Conservation (phyloP, 2,113 vertebrate genomes). For the Neolamprologus caudopunctatus region DNA sequence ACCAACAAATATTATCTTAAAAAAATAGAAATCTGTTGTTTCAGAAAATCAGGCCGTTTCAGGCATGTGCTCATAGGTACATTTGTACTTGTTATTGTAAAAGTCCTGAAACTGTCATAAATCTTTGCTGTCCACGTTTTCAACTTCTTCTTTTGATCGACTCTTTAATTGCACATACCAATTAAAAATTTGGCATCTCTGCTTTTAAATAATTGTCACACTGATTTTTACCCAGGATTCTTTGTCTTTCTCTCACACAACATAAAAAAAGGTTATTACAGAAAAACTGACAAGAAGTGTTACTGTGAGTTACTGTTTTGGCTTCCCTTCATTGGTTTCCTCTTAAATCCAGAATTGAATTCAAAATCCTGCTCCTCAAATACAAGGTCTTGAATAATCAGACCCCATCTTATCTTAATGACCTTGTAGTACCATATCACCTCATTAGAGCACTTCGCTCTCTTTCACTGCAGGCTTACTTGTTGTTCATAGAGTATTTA, state of each 20-base stretch:
- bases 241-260: not conserved
- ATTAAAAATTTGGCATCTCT: not conserved
- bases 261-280: not conserved
- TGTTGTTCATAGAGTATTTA: not conserved
- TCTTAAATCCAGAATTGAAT: not conserved
- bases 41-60: not conserved
- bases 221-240: not conserved
- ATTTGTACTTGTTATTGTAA: not conserved
- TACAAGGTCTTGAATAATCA: not conserved
- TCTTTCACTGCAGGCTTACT: not conserved
- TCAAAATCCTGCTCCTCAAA: not conserved
- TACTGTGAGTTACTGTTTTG: not conserved
- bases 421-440: not conserved
- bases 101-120: not conserved
- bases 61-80: not conserved
- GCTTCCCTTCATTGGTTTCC: not conserved
- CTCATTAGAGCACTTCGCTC: not conserved
- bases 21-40: not conserved
- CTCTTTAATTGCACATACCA: not conserved
- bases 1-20: not conserved
- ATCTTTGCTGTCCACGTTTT: not conserved
- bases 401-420: not conserved
- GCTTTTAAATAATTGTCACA: not conserved
- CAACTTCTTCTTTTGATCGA: not conserved
- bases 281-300: accelerated